Percentiles rank a stretch among this genome's conserved stretches.
Evolutionary conservation across 2,113 vertebrate genomes (phyloP).

Genomic region (Tonatia bakeri): DNA sequence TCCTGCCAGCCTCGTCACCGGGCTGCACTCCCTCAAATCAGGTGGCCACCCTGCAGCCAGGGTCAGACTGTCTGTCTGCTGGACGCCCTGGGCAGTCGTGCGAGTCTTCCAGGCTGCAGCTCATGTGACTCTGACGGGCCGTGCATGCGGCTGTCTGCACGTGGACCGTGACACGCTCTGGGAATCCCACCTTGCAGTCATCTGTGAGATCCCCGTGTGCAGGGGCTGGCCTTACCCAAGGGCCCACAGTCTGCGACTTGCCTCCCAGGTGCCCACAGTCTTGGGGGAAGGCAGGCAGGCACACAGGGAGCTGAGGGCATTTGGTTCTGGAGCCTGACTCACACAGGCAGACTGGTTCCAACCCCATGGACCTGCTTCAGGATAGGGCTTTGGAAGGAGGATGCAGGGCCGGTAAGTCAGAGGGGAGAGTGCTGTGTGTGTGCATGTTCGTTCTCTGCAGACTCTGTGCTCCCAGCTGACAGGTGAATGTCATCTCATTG

Average conservation of each 20-base stretch:
- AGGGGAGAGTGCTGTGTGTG: neutral
- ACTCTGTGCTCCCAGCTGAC: neutral
- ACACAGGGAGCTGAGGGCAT: accelerated
- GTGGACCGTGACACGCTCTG: accelerated
- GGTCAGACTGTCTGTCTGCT: neutral
- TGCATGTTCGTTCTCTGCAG: neutral
- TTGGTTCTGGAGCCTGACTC: neutral
- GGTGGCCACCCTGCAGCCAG: neutral
- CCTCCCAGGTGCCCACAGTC: accelerated
- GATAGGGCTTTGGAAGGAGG: neutral
- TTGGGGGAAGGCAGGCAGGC: neutral
- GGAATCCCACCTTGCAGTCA: accelerated
- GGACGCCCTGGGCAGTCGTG: neutral
- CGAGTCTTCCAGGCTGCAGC: accelerated
- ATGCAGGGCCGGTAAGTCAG: neutral
- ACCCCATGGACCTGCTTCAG: accelerated
- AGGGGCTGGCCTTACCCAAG: neutral
- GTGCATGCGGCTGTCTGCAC: accelerated
- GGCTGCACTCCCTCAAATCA: neutral
- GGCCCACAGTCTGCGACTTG: neutral
- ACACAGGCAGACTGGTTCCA: neutral
- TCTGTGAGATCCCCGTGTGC: accelerated
- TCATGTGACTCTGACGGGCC: neutral
- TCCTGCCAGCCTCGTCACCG: neutral
- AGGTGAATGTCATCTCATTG: neutral